Conservation (phyloP, 1,140 invertebrate species). For the Ooceraea biroi region DNA sequence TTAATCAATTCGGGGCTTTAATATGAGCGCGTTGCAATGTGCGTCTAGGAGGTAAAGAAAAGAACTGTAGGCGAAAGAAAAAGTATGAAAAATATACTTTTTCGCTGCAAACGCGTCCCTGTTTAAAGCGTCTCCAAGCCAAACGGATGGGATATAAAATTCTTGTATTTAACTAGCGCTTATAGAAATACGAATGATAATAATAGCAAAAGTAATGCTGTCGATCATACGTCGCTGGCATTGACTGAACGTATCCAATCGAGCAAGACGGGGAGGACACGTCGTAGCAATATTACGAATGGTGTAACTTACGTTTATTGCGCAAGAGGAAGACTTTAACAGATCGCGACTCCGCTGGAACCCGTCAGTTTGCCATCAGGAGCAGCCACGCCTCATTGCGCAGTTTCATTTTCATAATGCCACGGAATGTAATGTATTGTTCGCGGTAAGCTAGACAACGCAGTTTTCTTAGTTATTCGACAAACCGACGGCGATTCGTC, state of each 20-base stretch:
- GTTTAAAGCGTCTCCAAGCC: neutral
- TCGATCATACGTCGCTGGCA: neutral
- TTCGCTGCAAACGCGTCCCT: neutral
- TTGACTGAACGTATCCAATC: neutral
- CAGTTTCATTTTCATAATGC: conserved; percentile 40
- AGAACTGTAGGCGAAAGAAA: no score
- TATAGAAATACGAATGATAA: neutral
- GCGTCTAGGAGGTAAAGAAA: neutral
- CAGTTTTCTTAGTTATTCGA: conserved; percentile 23
- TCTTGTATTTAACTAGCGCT: neutral
- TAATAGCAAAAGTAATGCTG: neutral
- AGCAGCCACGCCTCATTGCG: conserved; percentile 23
- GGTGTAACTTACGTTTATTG: conserved; percentile 31
- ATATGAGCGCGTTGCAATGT: neutral
- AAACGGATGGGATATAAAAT: conserved; percentile 9
- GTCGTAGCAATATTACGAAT: conserved; percentile 23
- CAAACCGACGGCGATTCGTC: conserved; percentile 32
- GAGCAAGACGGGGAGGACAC: neutral
- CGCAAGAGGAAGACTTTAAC: conserved; percentile 10
- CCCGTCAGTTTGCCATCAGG: neutral
- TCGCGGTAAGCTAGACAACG: neutral
- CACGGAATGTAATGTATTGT: conserved; percentile 61
- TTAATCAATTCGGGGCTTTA: neutral
- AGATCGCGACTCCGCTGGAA: conserved; percentile 11
- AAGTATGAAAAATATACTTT: no score